These are phyloP conservation scores for Epinotia ramella DNA, from an alignment of 2,888 invertebrate genomes.

Conservation along the genomic window DNA sequence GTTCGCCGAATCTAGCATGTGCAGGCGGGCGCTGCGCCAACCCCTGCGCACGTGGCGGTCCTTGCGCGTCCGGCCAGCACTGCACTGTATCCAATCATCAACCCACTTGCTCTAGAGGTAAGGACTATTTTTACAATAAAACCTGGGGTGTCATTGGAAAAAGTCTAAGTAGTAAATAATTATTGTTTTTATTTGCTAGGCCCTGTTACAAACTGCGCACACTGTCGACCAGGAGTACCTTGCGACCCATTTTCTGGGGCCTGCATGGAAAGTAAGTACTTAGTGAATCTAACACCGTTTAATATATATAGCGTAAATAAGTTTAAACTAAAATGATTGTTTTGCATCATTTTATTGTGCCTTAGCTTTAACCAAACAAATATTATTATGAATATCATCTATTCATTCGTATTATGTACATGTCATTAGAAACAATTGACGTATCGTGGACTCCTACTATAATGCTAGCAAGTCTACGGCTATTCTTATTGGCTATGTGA, in stretches of 20 bases:
- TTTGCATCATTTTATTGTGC: constrained; percentile 22
- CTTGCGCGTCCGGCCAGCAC: constrained; percentile 90
- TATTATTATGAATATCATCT: constrained; percentile 27
- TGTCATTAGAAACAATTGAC: constrained; percentile 62
- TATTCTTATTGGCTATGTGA: constrained; percentile 67
- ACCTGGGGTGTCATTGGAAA: background rate
- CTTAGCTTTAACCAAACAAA: constrained; percentile 24
- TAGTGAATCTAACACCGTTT: background rate
- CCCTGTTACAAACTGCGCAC: constrained; percentile 86
- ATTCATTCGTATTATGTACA: constrained; percentile 55
- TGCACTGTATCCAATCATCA: constrained; percentile 94
- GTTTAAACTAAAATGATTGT: constrained; percentile 34
- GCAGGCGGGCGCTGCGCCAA: constrained; percentile 91
- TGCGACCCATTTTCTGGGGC: constrained; percentile 93
- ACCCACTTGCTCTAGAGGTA: constrained; percentile 92
- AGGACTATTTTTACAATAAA: background rate
- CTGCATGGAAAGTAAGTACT: constrained; percentile 92
- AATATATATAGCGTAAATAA: constrained; percentile 20
- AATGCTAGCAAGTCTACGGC: constrained; percentile 74
- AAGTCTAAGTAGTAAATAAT: background rate
- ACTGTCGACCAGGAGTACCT: constrained; percentile 91
- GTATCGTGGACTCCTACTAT: constrained; percentile 68
- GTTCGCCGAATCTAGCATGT: constrained; percentile 91
- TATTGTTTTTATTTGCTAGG: constrained; percentile 47
- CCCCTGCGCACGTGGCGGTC: constrained; percentile 91